phyloP scores from a whole-genome alignment of 92 coral and sea anemone genomes.

The Zoanthus sansibaricus region DNA sequence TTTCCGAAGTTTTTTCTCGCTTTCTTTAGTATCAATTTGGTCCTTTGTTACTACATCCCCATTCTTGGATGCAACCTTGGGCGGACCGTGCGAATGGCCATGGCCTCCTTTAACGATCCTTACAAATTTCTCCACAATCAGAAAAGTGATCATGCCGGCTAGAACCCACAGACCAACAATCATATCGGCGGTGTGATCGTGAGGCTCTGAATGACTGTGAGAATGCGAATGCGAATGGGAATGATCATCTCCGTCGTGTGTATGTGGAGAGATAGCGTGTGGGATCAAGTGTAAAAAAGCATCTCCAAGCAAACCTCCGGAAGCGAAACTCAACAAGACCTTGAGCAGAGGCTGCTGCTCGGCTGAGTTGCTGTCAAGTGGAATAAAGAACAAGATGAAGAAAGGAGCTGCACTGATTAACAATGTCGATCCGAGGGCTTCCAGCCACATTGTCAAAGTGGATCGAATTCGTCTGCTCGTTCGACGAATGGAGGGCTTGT shows the following conservation, averaged over 20 bases:
- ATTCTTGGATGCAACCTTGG: slow-evolving; percentile 52
- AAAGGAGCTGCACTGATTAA: slow-evolving; percentile 99
- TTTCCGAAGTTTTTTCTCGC: slow-evolving; percentile 64
- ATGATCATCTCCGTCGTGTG: slow-evolving; percentile 77
- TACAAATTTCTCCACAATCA: slow-evolving; percentile 96
- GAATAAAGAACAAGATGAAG: slow-evolving; percentile 92
- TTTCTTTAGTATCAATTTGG: slow-evolving; percentile 46
- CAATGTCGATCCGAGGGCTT: slow-evolving; percentile 90
- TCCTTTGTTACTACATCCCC: slow-evolving; percentile 50
- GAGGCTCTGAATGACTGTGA: slow-evolving; percentile 56
- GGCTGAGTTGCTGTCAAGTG: slow-evolving; percentile 89
- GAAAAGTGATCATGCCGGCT: slow-evolving; percentile 94
- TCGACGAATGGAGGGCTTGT: slow-evolving; percentile 42
- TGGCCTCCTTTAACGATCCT: slow-evolving; percentile 95
- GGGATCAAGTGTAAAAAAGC: slow-evolving; percentile 98
- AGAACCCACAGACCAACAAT: slow-evolving; percentile 98
- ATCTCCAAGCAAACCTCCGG: slow-evolving; percentile 98
- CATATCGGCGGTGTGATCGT: slow-evolving; percentile 82
- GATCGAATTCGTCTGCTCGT: slow-evolving; percentile 55
- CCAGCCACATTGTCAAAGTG: slow-evolving; percentile 78
- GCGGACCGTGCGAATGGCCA: slow-evolving; percentile 62
- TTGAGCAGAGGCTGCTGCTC: slow-evolving; percentile 92
- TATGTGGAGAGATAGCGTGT: slow-evolving; percentile 97
- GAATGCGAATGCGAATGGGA: slow-evolving; percentile 69
- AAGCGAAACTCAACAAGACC: slow-evolving; percentile 92